These are phyloP conservation scores for Macrosoma leucophasiata DNA, from an alignment of 2,888 invertebrate species.

Conservation along the genomic window DNA sequence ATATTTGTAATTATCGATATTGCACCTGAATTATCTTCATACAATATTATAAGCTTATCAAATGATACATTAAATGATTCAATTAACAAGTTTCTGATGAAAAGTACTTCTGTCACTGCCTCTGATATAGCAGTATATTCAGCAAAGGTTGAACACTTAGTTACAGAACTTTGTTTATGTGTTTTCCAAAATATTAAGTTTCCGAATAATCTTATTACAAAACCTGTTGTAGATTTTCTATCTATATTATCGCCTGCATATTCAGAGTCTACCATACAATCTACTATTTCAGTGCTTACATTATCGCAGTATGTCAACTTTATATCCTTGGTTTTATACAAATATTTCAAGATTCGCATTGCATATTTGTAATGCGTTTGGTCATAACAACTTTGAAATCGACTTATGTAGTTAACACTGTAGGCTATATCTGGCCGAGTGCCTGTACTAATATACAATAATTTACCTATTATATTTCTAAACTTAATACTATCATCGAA, in stretches of 20 bases:
- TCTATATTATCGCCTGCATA: conserved; percentile 18
- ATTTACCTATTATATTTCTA: conserved; percentile 31
- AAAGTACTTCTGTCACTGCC: conserved; percentile 14
- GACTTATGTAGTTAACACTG: conserved; percentile 37
- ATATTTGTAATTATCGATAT: conserved; percentile 20
- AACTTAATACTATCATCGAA: conserved; percentile 28
- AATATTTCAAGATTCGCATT: conserved; percentile 25
- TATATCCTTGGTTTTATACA: conserved; percentile 22
- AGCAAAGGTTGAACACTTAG: conserved; percentile 16
- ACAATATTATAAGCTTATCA: conserved; percentile 18
- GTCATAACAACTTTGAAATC: conserved; percentile 37
- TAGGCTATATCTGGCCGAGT: conserved; percentile 35
- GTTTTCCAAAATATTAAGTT: conserved; percentile 18
- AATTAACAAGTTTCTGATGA: conserved; percentile 11
- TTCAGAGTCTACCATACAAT: conserved; percentile 37
- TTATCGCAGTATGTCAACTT: conserved; percentile 25
- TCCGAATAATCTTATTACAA: conserved; percentile 16
- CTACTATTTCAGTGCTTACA: conserved; percentile 22
- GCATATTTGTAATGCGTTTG: conserved; percentile 29
- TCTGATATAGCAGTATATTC: conserved; percentile 20
- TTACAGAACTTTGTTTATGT: conserved; percentile 15
- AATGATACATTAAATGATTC: conserved; percentile 11
- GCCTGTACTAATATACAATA: conserved; percentile 34
- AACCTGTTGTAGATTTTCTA: conserved; percentile 19
- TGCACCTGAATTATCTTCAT: conserved; percentile 24